Evolutionary conservation across 2,888 invertebrate species (phyloP).

Genomic region (Tridacna crocea): DNA sequence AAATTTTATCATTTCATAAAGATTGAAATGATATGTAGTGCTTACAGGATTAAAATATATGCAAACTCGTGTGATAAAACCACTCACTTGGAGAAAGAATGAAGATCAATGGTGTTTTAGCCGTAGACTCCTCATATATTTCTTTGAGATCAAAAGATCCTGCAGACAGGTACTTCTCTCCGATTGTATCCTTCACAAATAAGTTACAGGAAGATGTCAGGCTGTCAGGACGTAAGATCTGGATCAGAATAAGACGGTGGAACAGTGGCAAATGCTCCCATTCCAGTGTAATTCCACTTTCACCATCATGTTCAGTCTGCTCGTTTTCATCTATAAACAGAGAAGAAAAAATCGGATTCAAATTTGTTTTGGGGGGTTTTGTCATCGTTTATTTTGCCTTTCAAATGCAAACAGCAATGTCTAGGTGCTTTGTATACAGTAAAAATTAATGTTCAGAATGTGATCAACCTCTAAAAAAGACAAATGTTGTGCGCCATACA

Average conservation of each 20-base stretch:
- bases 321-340: conserved; percentile 13
- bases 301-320: conserved; percentile 22
- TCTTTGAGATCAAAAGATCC: conserved; percentile 82
- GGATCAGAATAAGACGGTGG: conserved; percentile 81
- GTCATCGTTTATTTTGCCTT: too few species aligned
- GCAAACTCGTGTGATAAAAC: neutral
- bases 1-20: too few species aligned
- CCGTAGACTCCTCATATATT: conserved; percentile 81
- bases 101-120: conserved; percentile 83
- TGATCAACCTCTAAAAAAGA: too few species aligned
- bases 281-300: conserved; percentile 67
- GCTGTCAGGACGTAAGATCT: conserved; percentile 79
- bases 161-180: conserved; percentile 78
- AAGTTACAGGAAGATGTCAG: conserved; percentile 75
- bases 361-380: neutral
- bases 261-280: conserved; percentile 80
- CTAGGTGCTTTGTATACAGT: too few species aligned
- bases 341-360: too few species aligned
- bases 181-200: conserved; percentile 81
- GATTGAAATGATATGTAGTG: too few species aligned
- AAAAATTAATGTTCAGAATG: too few species aligned
- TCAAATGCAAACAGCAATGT: too few species aligned
- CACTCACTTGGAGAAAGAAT: conserved; percentile 82
- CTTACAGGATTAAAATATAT: too few species aligned
- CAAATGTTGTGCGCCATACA: too few species aligned